Base-by-base conservation (phyloP, 2,888 invertebrate species). In the Camponotus fellah region DNA sequence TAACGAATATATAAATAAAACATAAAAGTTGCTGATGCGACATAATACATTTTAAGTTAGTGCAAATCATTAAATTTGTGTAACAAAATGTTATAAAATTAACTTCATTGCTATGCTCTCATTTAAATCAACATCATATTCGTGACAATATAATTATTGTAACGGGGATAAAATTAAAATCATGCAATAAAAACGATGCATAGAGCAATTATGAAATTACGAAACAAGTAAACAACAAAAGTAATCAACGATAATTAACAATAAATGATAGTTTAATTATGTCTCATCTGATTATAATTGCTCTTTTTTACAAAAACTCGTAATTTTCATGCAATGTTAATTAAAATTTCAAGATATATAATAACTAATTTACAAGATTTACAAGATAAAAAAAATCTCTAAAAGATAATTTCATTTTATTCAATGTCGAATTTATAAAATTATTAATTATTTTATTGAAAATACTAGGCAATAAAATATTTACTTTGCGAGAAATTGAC, bases 401-500 rank as follows among this genome's bases (percentile, higher is more conserved):
- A n/a, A n/a, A 53, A 53, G 2, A 32, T 8, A 9, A 37, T 9
- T 37, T 14, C 21, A 21, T 58, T 21, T 14, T 14, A 56, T 43
- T 32, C n/a, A 65, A 21, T 65, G 34, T 58, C 17, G n/a, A 34
- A 32, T 34, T 21, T 14, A 76, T 76, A 17, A 53, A 53, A 53
- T 8, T 0, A n/a, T 53, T 40, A n/a, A n/a, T 37, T 40, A 26
- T 53, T 34, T 53, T 5, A 12, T 65, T 37, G 46, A 66, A 66
- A 53, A 40, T 9, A 49, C 9, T 58, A 21, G 32, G 0, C 21
- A 21, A n/a, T 32, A 58, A 43, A 79, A 43, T 21, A 17, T 58
- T 79, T n/a, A 43, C 43, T 58, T 77, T 40, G n/a, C 58, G 43
- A 43, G 21, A 34, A 12, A 58, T 72, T 58, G 72, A 37, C 58